Conservation (phyloP, 2,113 vertebrate species). For the Tinamus guttatus region DNA sequence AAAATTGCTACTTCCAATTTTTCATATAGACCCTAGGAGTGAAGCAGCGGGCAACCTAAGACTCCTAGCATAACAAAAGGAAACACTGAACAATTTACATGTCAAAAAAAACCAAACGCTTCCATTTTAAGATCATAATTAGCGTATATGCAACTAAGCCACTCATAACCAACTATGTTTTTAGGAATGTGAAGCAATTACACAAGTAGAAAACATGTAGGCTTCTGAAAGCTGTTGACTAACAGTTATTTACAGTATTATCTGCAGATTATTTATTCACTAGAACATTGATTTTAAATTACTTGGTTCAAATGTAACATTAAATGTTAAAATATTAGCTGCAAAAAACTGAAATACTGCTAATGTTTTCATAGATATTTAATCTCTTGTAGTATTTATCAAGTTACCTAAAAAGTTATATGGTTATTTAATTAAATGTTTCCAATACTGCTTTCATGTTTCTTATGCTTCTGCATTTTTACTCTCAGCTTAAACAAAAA, state of each 20-base stretch:
- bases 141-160: neutral
- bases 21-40: neutral
- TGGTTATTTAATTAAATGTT: neutral
- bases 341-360: neutral
- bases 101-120: neutral
- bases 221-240: neutral
- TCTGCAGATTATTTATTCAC: neutral
- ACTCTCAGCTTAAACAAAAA: neutral
- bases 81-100: neutral
- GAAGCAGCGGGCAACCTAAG: rapidly evolving
- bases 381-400: neutral
- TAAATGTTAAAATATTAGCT: neutral
- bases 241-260: neutral
- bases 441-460: neutral
- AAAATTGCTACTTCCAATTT: neutral
- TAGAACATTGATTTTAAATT: neutral
- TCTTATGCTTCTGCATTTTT: neutral
- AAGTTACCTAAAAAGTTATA: neutral
- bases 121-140: neutral
- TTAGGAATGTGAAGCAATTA: neutral
- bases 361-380: neutral
- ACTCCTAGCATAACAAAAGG: neutral
- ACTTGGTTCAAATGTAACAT: neutral
- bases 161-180: neutral
- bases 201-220: neutral